These are phyloP conservation scores for Trachops cirrhosus DNA, from an alignment of 2,797 vertebrate genomes.

Conservation along the genomic window DNA sequence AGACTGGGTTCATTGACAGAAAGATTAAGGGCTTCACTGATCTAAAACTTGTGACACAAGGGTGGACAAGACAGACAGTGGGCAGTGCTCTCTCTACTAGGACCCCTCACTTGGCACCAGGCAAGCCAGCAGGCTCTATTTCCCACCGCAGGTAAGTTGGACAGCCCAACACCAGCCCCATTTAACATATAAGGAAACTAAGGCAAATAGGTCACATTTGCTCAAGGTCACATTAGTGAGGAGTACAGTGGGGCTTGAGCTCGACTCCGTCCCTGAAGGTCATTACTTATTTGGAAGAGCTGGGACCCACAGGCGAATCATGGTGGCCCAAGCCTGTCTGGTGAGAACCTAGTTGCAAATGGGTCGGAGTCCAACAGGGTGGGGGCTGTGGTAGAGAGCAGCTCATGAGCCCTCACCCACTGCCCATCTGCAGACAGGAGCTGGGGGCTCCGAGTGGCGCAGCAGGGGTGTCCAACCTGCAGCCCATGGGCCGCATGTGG, in stretches of 20 bases:
- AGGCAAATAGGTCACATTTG: not conserved
- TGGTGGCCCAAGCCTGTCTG: not conserved
- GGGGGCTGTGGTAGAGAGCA: not conserved
- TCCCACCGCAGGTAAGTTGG: not conserved
- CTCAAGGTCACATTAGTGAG: not conserved
- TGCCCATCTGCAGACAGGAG: not conserved
- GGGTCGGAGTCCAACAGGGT: not conserved
- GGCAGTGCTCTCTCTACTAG: not conserved
- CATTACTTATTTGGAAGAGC: not conserved
- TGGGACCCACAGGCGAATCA: not conserved
- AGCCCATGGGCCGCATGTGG: too few relatives aligned
- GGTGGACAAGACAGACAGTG: not conserved
- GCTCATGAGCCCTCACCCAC: accelerated
- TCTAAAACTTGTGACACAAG: not conserved
- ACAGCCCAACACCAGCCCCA: not conserved
- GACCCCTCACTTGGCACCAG: not conserved
- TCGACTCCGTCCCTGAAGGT: not conserved
- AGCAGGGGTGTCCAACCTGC: too few relatives aligned
- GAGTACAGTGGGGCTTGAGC: not conserved
- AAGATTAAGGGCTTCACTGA: not conserved
- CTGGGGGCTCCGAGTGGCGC: not conserved
- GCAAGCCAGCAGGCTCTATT: accelerated
- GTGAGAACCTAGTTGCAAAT: not conserved
- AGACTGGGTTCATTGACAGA: not conserved
- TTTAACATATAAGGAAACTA: not conserved